phyloP scores from a whole-genome alignment of 64 coral and sea anemone species.

The Orbicella faveolata region DNA sequence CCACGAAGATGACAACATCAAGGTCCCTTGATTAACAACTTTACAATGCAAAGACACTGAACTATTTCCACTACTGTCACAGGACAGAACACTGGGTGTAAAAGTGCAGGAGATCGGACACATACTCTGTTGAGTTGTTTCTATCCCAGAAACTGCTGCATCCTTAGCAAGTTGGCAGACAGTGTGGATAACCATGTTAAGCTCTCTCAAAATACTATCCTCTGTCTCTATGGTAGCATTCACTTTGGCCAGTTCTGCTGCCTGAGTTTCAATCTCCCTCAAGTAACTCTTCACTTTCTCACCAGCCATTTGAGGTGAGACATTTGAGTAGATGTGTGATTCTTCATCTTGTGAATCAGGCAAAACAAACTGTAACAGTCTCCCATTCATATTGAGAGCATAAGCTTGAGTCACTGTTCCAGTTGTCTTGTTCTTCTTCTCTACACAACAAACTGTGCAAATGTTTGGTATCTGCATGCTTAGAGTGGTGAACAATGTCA shows the following conservation, averaged over 20 bases:
- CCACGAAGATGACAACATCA: slow-evolving; percentile 20
- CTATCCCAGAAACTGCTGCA: not conserved
- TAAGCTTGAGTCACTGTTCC: not conserved
- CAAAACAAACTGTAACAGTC: not conserved
- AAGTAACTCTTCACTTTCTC: slow-evolving; percentile 41
- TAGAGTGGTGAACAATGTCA: not conserved
- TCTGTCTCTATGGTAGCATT: not conserved
- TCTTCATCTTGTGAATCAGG: slow-evolving; percentile 11
- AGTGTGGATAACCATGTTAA: slow-evolving; percentile 25
- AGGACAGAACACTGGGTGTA: not conserved
- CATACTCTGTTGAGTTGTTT: not conserved
- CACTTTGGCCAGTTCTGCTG: slow-evolving; percentile 14
- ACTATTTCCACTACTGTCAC: not conserved
- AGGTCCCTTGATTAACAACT: slow-evolving; percentile 28
- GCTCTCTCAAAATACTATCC: slow-evolving; percentile 20
- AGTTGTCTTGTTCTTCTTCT: slow-evolving; percentile 4
- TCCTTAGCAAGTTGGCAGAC: not conserved
- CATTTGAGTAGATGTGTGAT: not conserved
- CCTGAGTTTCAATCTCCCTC: slow-evolving; percentile 5
- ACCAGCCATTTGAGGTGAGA: slow-evolving; percentile 29
- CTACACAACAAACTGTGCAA: not conserved
- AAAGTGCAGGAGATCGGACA: not conserved
- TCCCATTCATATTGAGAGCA: slow-evolving; percentile 4
- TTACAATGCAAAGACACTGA: slow-evolving; percentile 2
- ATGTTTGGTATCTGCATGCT: slow-evolving; percentile 18